These are phyloP conservation scores for Leucoptera coffeella DNA, from an alignment of 2,888 invertebrate genomes.

Conservation along the genomic window DNA sequence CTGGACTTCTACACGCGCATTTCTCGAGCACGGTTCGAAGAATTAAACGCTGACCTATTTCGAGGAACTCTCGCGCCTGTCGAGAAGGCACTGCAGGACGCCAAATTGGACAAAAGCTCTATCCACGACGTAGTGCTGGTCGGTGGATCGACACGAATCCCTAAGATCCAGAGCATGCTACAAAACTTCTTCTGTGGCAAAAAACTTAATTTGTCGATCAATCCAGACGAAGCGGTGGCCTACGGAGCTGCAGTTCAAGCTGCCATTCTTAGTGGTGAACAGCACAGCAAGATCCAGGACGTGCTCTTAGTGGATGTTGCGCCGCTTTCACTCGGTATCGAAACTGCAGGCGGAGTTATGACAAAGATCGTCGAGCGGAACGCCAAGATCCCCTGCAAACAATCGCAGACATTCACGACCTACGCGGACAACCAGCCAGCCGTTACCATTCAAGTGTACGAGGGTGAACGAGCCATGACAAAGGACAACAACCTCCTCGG, in stretches of 20 bases:
- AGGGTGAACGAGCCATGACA: conserved; percentile 77
- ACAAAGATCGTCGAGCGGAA: conserved; percentile 68
- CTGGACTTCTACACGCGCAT: conserved; percentile 64
- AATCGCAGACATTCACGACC: conserved; percentile 69
- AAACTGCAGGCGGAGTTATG: conserved; percentile 77
- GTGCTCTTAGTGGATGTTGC: conserved; percentile 53
- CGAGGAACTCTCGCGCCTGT: conserved; percentile 69
- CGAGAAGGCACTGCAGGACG: conserved; percentile 70
- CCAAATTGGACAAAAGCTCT: conserved; percentile 68
- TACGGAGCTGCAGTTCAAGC: conserved; percentile 73
- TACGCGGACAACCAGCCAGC: conserved; percentile 76
- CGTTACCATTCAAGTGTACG: conserved; percentile 66
- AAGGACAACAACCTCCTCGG: conserved; percentile 68
- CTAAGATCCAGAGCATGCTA: conserved; percentile 69
- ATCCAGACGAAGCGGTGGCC: conserved; percentile 77
- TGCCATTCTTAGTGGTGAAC: conserved; percentile 66
- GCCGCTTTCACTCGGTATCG: conserved; percentile 65
- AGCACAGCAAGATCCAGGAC: conserved; percentile 69
- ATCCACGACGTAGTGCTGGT: conserved; percentile 78
- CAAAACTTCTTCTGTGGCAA: conserved; percentile 73
- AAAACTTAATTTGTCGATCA: conserved; percentile 65
- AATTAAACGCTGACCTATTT: conserved; percentile 67
- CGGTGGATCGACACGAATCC: conserved; percentile 76
- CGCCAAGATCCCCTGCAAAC: conserved; percentile 64
- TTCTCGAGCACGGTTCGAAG: conserved; percentile 70